Evolutionary conservation across 2,113 vertebrate genomes (phyloP).

Genomic region (Daphoenositta chrysoptera): DNA sequence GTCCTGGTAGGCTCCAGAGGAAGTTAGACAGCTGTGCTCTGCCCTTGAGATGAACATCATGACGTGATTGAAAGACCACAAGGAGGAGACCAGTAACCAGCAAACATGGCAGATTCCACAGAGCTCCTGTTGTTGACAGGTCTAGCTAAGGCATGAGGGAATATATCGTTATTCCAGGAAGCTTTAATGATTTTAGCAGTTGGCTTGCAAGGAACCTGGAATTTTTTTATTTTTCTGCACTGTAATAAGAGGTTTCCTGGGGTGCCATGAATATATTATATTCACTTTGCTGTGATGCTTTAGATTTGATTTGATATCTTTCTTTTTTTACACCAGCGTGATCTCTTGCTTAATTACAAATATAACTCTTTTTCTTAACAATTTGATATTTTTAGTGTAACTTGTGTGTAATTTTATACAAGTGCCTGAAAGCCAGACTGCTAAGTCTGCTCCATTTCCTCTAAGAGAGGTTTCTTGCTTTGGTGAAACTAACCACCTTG

Average conservation of each 20-base stretch:
- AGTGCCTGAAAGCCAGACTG: not conserved
- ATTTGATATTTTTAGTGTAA: not conserved
- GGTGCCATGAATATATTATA: not conserved
- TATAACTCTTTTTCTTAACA: not conserved
- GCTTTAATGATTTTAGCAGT: constrained; percentile 10
- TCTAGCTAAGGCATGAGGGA: not conserved
- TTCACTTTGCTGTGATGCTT: not conserved
- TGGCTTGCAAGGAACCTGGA: not conserved
- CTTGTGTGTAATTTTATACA: not conserved
- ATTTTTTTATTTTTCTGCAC: not conserved
- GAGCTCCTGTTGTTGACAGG: constrained; percentile 16
- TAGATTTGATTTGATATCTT: not conserved
- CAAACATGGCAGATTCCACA: not conserved
- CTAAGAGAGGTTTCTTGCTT: not conserved
- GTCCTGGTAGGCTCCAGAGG: not conserved
- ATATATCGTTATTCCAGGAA: not conserved
- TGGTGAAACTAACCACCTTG: not conserved
- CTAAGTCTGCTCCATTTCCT: not conserved
- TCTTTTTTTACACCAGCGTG: not conserved
- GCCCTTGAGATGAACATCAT: not conserved
- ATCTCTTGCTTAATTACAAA: not conserved
- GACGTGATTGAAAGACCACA: not conserved
- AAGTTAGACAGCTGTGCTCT: not conserved
- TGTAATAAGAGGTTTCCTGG: not conserved
- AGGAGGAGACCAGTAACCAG: not conserved